Conservation (phyloP, 2,797 vertebrate species). For the Acipenser transmontanus region DNA sequence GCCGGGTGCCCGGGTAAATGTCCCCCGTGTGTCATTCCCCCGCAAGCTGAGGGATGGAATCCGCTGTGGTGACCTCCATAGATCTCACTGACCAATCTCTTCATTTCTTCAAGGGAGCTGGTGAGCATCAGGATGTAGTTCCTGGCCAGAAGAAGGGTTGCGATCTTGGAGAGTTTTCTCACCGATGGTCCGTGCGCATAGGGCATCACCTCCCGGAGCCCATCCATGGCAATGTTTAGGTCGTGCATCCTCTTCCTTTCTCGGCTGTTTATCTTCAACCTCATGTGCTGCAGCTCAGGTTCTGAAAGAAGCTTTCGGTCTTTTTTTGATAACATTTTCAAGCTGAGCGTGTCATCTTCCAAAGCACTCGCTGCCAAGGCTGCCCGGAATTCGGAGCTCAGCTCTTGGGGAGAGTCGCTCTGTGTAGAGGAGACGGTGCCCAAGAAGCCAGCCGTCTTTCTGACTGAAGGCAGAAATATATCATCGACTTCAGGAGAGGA, state of each 20-base stretch:
- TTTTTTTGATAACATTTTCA: conserved; percentile 78
- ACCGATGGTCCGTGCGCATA: conserved; percentile 95
- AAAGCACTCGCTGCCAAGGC: conserved; percentile 59
- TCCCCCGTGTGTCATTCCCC: conserved; percentile 67
- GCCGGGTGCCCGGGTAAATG: conserved; percentile 55
- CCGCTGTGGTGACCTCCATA: conserved; percentile 80
- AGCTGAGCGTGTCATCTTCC: conserved; percentile 53
- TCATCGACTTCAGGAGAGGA: conserved; percentile 91
- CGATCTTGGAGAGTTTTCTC: conserved; percentile 97
- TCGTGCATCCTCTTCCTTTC: conserved; percentile 97
- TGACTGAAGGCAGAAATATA: conserved; percentile 74
- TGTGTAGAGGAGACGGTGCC: conserved; percentile 87
- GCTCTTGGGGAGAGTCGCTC: conserved; percentile 75
- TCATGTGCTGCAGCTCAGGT: conserved; percentile 82
- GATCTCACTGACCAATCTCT: conserved; percentile 90
- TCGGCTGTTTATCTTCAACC: conserved; percentile 96
- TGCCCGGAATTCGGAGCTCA: conserved; percentile 65
- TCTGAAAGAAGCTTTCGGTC: conserved; percentile 92
- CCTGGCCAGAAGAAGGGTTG: conserved; percentile 87
- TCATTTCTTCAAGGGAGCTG: conserved; percentile 96
- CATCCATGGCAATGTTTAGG: conserved; percentile 97
- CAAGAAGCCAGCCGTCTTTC: conserved; percentile 75
- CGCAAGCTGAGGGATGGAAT: conserved; percentile 75
- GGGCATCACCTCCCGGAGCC: conserved; percentile 94
- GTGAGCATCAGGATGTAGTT: conserved; percentile 99